Base-by-base conservation (phyloP, 1,140 invertebrate species). In the Drosophila nigromelanica region DNA sequence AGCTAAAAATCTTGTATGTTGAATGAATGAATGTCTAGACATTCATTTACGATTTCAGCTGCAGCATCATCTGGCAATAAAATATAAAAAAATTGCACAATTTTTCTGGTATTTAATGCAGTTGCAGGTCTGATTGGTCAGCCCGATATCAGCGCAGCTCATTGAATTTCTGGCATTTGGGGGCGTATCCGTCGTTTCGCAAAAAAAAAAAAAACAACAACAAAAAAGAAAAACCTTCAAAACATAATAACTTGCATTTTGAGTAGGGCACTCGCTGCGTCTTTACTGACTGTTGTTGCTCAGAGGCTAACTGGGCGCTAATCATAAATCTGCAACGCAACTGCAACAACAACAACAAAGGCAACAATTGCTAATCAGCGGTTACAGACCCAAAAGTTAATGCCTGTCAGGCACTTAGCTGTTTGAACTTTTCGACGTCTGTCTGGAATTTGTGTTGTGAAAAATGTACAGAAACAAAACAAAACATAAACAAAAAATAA, bases 141-240 rank as follows among this genome's bases (percentile, higher is more conserved):
- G 67, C 60, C 43, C 64, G 82, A 86, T 86, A 87, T 35, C 50
- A 75, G 67, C 55, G 56, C 18, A 70, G 59, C 78, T 86, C 82
- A 87, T 86, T 86, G 82, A 86, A 86, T 86, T 87, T 86, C 60
- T 87, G 82, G 82, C 82, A 86, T 87, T 87, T 78, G 79, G 80
- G 54, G 82, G 82, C 82, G 81, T 59, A 43, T 55, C 14, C 42
- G 61, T 78, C 50, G 64, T 86, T 86, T 86, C 74, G 81, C 81
- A 78, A 80, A 73, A 24, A 30, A 63, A 47, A 18, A 51, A 42
- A 61, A 60, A 18, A 55, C 55, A 21, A 56, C 45, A 61, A 58
- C 11, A 39, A 47, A 47, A 30, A 3, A 67, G 1, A 68, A 63
- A 76, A 86, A 80, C 82, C 82, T 86, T 87, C 75, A 77, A 87